Evolutionary conservation across 2,888 invertebrate genomes (phyloP), one percentile per base, ranked within the genome.

Genomic region (Tricholauxania praeusta): DNA sequence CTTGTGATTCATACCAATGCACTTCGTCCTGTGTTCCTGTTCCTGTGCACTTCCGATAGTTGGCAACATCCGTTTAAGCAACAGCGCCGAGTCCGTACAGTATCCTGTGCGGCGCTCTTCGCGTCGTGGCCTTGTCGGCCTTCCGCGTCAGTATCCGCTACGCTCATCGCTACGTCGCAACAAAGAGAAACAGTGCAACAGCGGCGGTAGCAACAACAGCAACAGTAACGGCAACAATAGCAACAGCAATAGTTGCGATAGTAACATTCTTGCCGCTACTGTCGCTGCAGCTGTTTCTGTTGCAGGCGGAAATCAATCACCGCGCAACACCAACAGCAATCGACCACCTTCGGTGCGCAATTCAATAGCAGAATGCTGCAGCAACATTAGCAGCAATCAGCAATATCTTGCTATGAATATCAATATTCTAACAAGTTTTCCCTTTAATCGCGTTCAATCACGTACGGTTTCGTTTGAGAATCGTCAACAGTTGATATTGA

Each of bases 51-150:
- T 15, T 8, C 28, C 67, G 66, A 12, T 80, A 89, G 90, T 89
- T 85, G 89, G 90, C 82, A 89, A 90, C 83, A 88, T 90, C 81
- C 91, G 91, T 82, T 85, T 91, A 81, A 91, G 90, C 78, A 88
- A 90, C 71, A 91, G 91, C 83, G 91, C 91, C 67, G 91, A 91
- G 84, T 91, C 91, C 64, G 89, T 91, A 76, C 90, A 90, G 80
- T 90, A 90, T 82, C 86, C 90, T 78, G 88, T 89, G 71, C 91
- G 90, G 83, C 87, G 91, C 79, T 88, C 90, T 73, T 89, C 89
- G 80, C 89, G 89, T 80, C 85, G 90, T 71, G 89, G 91, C 72
- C 88, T 88, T 79, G 85, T 89, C 73, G 80, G 81, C 57, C 80
- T 85, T 76, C 84, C 86, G 60, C 84, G 87, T 7, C 89, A 89